Base-by-base conservation (phyloP, 2,797 vertebrate genomes). In the Pipistrellus nathusii region DNA sequence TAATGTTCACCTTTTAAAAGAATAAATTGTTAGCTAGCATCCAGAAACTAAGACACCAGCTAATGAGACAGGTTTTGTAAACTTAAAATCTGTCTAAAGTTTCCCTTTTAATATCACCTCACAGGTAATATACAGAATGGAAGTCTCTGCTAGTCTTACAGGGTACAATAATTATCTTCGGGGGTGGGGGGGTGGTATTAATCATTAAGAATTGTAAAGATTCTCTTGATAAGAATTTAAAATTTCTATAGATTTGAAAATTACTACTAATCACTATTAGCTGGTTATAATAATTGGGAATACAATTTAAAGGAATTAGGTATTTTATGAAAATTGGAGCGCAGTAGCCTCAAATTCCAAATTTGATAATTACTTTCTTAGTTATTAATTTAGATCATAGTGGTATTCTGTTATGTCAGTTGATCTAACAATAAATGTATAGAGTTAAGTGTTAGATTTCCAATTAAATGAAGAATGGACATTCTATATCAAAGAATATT, bases 211-310 rank as follows among this genome's bases (percentile, higher is more conserved):
- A 78, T 46, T 93, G 0, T 91, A 55, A 87, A 41, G 20, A 48
- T 12, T 95, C 51, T 91, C 46, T 41, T 90, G n/a, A 88, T 69
- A 62, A 94, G 8, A 88, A 83, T 57, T 92, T 55, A 27, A 68
- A 83, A 92, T 94, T 95, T 85, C 25, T 95, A 2, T 76, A 62
- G 8, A 91, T 78, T 91, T 95, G 51, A 73, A 85, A 93, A 80
- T 85, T 18, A 72, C 66, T 87, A 1, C 13, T 90, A 76, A 85
- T 90, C 13, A 94, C 15, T 9, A 44, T 51, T 93, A 85, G 18
- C 59, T 90, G 38, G 32, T 91, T 94, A 57, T 78, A 78, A 81
- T 44, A 95, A 59, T 87, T 92, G 30, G 27, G 20, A 95, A 73
- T 91, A 72, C 12, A 92, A 53, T 87, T 91, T n/a, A 27, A 66